Percentiles rank a stretch among this genome's conserved stretches.
phyloP scores from a whole-genome alignment of 2,797 vertebrate species.

The Squalus acanthias region DNA sequence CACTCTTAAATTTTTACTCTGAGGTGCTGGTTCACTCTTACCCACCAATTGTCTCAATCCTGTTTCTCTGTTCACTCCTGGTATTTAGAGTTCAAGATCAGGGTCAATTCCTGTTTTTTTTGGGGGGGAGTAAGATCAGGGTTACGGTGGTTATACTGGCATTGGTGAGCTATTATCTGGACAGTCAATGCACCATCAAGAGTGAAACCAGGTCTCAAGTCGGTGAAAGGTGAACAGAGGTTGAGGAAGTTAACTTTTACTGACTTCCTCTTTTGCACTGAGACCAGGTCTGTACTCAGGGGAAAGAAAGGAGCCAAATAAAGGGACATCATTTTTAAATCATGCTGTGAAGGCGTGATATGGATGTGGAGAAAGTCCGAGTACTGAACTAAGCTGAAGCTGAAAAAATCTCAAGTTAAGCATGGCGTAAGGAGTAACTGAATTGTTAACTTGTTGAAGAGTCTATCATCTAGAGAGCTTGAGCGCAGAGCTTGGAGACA shows the following conservation, averaged over 20 bases:
- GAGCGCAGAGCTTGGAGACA: too few species aligned
- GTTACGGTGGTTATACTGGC: background rate
- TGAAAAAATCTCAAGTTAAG: background rate
- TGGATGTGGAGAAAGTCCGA: background rate
- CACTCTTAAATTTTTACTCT: background rate
- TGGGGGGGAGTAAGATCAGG: background rate
- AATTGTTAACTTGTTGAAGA: background rate
- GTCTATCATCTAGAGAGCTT: background rate
- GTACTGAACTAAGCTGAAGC: background rate
- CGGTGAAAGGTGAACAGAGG: background rate
- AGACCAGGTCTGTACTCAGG: background rate
- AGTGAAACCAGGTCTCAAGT: background rate
- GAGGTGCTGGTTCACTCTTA: background rate
- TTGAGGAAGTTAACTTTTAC: background rate
- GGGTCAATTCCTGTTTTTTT: background rate
- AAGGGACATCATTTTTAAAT: background rate
- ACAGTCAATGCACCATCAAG: background rate
- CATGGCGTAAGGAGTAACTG: background rate
- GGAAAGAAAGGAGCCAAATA: background rate
- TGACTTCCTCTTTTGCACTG: background rate
- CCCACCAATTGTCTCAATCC: background rate
- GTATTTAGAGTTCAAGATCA: background rate
- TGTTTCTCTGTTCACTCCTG: background rate
- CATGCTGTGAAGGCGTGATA: background rate
- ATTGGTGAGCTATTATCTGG: background rate